Conservation (phyloP, 2,888 invertebrate genomes). For the Pristionchus arcanus region DNA sequence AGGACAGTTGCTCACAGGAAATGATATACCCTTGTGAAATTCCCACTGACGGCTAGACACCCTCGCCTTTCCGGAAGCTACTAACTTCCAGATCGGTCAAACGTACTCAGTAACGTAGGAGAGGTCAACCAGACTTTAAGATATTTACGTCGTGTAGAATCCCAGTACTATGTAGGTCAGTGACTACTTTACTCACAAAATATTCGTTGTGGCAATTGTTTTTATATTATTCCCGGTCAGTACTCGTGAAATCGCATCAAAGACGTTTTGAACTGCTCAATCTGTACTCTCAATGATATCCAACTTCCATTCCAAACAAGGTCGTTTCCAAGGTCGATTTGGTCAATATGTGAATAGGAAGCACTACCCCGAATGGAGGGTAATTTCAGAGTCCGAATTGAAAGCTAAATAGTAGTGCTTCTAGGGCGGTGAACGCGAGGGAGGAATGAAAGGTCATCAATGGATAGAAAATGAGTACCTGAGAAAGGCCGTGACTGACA, state of each 20-base stretch:
- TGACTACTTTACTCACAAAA: too few relatives aligned
- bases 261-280: neutral
- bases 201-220: too few relatives aligned
- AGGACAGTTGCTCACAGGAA: neutral
- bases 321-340: neutral
- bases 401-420: neutral
- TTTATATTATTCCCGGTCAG: too few relatives aligned
- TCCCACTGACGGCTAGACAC: constrained; percentile 13
- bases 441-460: neutral
- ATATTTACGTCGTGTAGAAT: too few relatives aligned
- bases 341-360: neutral
- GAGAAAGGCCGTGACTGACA: constrained; percentile 75
- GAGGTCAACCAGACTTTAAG: too few relatives aligned
- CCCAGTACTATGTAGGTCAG: too few relatives aligned
- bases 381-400: neutral
- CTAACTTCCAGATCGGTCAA: neutral
- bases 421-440: neutral
- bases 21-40: neutral
- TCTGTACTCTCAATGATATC: neutral
- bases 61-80: neutral
- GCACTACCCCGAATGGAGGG: neutral
- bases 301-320: neutral
- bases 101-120: neutral
- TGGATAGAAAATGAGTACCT: constrained; percentile 60
- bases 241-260: neutral